phyloP scores from a whole-genome alignment of 1,140 invertebrate species.

The Watersipora subatra region DNA sequence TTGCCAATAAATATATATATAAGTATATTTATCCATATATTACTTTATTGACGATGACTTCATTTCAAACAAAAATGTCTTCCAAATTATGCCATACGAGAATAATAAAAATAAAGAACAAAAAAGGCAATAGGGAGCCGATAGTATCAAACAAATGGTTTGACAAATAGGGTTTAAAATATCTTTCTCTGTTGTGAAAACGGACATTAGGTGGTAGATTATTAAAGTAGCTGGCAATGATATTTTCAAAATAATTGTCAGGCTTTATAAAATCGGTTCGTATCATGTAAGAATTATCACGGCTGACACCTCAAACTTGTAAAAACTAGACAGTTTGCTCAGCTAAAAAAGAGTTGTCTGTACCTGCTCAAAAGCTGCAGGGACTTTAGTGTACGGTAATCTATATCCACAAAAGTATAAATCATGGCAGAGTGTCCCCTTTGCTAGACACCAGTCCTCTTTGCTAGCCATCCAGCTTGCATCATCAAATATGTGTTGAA shows the following conservation, averaged over 20 bases:
- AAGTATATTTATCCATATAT: no score
- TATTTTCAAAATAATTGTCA: neutral
- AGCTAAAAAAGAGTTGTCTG: no score
- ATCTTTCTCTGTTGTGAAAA: no score
- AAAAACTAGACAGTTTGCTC: no score
- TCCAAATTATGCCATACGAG: no score
- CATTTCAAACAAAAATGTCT: no score
- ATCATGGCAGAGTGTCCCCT: conserved; percentile 9
- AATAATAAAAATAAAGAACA: no score
- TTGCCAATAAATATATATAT: no score
- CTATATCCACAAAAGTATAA: neutral
- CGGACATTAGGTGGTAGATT: neutral
- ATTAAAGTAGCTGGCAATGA: neutral
- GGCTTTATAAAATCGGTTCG: neutral
- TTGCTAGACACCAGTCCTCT: neutral
- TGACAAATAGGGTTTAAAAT: neutral
- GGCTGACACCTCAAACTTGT: no score
- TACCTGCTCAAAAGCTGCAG: neutral
- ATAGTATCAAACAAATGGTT: no score
- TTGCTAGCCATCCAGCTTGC: neutral
- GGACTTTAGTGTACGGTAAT: neutral
- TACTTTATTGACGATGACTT: no score
- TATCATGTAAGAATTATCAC: neutral
- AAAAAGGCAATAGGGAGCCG: no score
- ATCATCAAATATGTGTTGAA: conserved; percentile 34